Percentiles rank a stretch among this genome's conserved stretches.
These are phyloP conservation scores for Dermochelys coriacea DNA, from an alignment of 2,797 vertebrate species.

Conservation along the genomic window DNA sequence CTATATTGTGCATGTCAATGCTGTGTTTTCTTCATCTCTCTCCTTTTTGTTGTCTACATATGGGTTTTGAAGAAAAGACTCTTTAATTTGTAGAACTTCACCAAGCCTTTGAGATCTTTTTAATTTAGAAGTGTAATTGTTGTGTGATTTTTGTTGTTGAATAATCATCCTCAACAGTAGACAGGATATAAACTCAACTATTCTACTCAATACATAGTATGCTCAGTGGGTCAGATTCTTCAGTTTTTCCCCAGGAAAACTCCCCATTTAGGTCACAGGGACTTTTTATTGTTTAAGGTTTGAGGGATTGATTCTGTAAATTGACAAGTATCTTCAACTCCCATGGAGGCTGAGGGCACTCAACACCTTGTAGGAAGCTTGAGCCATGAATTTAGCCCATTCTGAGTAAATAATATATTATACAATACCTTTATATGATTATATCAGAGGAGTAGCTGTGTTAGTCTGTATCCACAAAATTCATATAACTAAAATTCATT, in stretches of 20 bases:
- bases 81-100: conserved; percentile 31
- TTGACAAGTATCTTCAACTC: neutral
- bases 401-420: neutral
- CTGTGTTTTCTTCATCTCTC: neutral
- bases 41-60: neutral
- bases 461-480: no score
- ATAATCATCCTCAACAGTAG: neutral
- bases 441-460: no score
- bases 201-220: neutral
- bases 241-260: neutral
- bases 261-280: neutral
- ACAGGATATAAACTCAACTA: conserved; percentile 13
- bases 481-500: no score
- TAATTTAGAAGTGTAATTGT: conserved; percentile 33
- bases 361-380: neutral
- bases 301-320: neutral
- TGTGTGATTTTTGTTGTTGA: conserved; percentile 24
- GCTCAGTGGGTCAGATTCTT: conserved; percentile 24
- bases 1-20: neutral
- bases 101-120: conserved; percentile 44
- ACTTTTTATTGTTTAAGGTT: neutral
- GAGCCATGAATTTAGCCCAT: neutral
- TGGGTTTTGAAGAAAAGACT: neutral
- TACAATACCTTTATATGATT: neutral
- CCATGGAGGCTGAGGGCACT: neutral